phyloP scores from a whole-genome alignment of 30 jellyfish, hydroid and myxozoan genomes.

The Pelagia noctiluca region DNA sequence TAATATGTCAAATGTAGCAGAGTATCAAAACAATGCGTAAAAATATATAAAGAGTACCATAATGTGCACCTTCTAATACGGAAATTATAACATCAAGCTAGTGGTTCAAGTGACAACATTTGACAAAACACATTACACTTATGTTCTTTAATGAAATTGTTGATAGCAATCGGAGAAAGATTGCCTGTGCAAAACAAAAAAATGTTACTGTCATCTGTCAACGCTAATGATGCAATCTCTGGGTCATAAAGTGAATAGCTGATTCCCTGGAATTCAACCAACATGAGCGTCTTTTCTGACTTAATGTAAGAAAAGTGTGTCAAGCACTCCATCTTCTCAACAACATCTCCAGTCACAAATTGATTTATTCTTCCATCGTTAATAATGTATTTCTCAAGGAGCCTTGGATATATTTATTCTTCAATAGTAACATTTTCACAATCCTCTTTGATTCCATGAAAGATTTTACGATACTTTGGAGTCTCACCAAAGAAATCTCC shows the following conservation, averaged over 20 bases:
- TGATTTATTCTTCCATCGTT: too few species aligned
- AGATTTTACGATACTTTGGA: not conserved
- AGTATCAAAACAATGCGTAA: too few species aligned
- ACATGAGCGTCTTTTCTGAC: slow-evolving; percentile 1
- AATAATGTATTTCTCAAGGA: not conserved
- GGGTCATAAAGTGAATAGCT: slow-evolving; percentile 1
- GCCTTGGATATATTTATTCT: not conserved
- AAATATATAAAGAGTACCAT: too few species aligned
- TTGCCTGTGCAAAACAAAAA: not conserved
- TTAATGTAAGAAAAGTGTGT: not conserved
- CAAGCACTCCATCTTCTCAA: too few species aligned
- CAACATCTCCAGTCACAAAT: too few species aligned
- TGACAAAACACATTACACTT: not conserved
- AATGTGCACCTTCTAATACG: too few species aligned
- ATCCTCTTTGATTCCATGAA: not conserved
- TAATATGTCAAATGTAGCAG: not conserved
- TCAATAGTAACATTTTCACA: not conserved
- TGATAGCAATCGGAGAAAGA: slow-evolving; percentile 1
- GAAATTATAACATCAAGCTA: not conserved
- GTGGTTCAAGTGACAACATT: slow-evolving; percentile 2
- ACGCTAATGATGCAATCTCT: too few species aligned
- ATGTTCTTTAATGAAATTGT: not conserved
- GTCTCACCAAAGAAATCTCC: not conserved
- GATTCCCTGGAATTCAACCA: not conserved
- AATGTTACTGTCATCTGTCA: too few species aligned